Base-by-base conservation (phyloP, 2,113 vertebrate species). In the Mormyrus iriodes region DNA sequence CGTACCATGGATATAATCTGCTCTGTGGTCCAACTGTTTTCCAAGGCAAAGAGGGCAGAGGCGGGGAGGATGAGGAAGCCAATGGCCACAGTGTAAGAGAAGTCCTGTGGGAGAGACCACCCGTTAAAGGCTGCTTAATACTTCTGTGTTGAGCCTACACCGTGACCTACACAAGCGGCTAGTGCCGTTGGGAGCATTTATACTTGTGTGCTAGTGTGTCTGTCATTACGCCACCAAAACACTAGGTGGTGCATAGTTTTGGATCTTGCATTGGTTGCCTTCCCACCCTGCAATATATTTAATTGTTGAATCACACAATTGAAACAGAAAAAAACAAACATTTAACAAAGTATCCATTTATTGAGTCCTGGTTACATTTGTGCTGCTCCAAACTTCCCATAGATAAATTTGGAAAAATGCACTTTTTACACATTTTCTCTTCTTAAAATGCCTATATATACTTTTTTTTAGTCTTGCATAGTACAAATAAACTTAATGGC, bases 1-100 rank as follows among this genome's bases (percentile, higher is more conserved):
- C 97, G 95, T 94, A 99, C 98, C 91, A 87, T 94, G 52, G 97
- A 95, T 5, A 85, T 76, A 0, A 0, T 19, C 93, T 97, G 97
- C 90, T 93, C 0, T 5, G 0, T 0, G 0, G 92, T 91, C 3
- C 4, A 51, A 10, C 92, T 91, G 89, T 92, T 96, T 3, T 92
- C 92, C 0, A 85, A 2, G 9, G 91, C 85, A 73, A 99, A 95
- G 35, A 93, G 13, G 89, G 95, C 10, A 58, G 97, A 97, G 0
- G 97, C 95, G 88, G 96, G 0, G 6, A 97, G 0, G 90, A 99
- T 96, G 0, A 91, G 0, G 0, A 35, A 0, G 0, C 88, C 87
- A 79, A 95, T 94, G 85, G 0, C 0, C 55, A 0, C 0, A 0
- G 96, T 92, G 89, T 97, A 94, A 0, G 0, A 3, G 21, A 97